Percentiles rank a stretch among this genome's conserved stretches.
Evolutionary conservation across 2,888 invertebrate genomes (phyloP).

Genomic region (Sabatieria punctata): DNA sequence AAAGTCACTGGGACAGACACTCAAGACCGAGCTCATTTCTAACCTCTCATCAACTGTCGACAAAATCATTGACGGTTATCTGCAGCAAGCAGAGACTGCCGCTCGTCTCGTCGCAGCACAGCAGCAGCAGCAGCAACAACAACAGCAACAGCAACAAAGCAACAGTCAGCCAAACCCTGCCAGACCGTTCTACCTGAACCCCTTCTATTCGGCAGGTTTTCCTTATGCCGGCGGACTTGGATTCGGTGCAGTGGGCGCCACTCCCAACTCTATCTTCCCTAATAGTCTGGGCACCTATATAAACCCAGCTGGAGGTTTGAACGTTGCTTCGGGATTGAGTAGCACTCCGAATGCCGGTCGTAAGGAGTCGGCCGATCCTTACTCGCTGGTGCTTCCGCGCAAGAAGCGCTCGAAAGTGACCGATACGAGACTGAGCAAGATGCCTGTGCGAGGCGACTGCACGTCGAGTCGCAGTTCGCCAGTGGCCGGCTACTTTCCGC

Average conservation of each 20-base stretch:
- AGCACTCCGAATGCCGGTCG: not conserved
- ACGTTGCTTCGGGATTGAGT: too few relatives aligned
- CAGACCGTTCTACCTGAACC: not conserved
- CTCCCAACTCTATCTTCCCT: conserved; percentile 4
- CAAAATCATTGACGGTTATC: conserved; percentile 42
- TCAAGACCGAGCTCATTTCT: conserved; percentile 72
- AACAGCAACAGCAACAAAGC: conserved; percentile 11
- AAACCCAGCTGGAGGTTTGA: too few relatives aligned
- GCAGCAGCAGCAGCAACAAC: conserved; percentile 7
- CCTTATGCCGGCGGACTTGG: not conserved
- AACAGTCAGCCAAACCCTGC: conserved; percentile 5
- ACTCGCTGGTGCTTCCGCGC: too few relatives aligned
- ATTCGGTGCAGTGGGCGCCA: conserved; percentile 6
- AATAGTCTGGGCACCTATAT: not conserved
- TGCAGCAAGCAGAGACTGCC: conserved; percentile 5
- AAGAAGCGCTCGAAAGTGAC: conserved; percentile 5
- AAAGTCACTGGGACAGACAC: conserved; percentile 69
- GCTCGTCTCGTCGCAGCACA: conserved; percentile 10
- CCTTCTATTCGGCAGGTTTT: not conserved
- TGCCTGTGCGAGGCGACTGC: conserved; percentile 12
- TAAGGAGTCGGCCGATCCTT: too few relatives aligned
- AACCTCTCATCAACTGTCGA: conserved; percentile 68
- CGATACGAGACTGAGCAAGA: conserved; percentile 12
- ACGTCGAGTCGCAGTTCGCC: not conserved
- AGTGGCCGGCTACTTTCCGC: conserved; percentile 13